phyloP scores from a whole-genome alignment of 35 echinoderm and acorn worm species.

The Diadema setosum region DNA sequence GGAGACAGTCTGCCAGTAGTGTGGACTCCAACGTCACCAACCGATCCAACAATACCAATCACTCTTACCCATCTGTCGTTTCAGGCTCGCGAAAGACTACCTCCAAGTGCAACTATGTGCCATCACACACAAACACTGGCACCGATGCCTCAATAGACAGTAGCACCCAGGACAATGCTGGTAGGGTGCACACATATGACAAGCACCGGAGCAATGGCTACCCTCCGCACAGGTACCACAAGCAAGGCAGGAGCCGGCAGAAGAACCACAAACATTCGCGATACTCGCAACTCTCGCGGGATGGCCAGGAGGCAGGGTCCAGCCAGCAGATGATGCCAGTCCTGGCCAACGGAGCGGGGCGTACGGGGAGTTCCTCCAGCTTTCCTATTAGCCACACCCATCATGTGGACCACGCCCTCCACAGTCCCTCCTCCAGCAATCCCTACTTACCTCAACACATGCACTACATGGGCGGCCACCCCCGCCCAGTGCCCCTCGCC shows the following conservation, averaged over 20 bases:
- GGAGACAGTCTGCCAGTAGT: conserved; percentile 82
- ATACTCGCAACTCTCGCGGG: conserved; percentile 64
- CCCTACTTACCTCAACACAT: not conserved
- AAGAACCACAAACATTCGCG: conserved; percentile 71
- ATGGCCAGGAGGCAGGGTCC: conserved; percentile 49
- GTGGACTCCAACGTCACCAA: conserved; percentile 84
- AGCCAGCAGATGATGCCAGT: not conserved
- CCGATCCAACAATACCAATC: conserved; percentile 88
- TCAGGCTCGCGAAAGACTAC: conserved; percentile 80
- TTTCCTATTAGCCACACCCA: not conserved
- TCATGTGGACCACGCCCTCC: not conserved
- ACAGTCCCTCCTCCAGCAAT: not conserved
- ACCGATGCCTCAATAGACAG: conserved; percentile 89
- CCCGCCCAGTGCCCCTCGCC: not conserved
- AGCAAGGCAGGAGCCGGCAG: conserved; percentile 56
- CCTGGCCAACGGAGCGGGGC: conserved; percentile 22
- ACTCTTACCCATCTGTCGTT: conserved; percentile 73
- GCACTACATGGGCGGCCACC: not conserved
- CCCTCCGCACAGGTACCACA: conserved; percentile 42
- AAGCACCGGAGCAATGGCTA: conserved; percentile 56
- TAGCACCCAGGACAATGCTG: conserved; percentile 72
- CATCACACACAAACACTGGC: conserved; percentile 81
- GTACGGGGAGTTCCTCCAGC: not conserved
- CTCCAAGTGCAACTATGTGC: conserved; percentile 95
- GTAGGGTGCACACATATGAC: conserved; percentile 35